Conservation (phyloP, 2,113 vertebrate genomes). For the Felis catus region F.catus_Fca126_mat1.0 CM031424.1:27668501-27669000, state of each 20-base stretch:
- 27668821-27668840: constrained; percentile 63
- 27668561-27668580: not conserved
- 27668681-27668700: not conserved
- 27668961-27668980: constrained; percentile 76
- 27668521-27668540: not conserved
- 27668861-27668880: constrained; percentile 67
- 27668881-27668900: constrained; percentile 76
- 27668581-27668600: not conserved
- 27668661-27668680: not conserved
- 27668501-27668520: not conserved
- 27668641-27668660: not conserved
- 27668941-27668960: constrained; percentile 80
- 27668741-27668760: constrained; percentile 59
- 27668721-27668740: not conserved
- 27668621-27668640: not conserved
- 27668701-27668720: not conserved
- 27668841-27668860: constrained; percentile 78
- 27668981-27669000: constrained; percentile 70
- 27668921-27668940: constrained; percentile 69
- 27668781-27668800: constrained; percentile 66
- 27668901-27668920: constrained; percentile 75
- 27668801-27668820: constrained; percentile 51
- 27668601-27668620: not conserved
- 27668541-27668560: not conserved
- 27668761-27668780: constrained; percentile 59